phyloP scores from a whole-genome alignment of 2,888 invertebrate genomes.

The Beris chalybata region DNA sequence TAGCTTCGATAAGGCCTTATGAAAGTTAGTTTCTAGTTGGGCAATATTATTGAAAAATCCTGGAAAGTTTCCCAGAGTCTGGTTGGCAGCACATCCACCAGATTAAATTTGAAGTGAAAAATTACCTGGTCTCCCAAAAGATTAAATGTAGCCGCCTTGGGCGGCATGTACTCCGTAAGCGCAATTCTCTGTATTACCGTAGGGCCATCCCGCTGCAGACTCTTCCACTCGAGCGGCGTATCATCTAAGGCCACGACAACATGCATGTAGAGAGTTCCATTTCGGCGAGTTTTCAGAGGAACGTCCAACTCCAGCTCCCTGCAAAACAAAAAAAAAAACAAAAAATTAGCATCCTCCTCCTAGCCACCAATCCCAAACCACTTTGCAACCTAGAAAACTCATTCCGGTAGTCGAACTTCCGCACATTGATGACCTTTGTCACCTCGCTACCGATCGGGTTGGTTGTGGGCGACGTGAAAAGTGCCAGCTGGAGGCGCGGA shows the following conservation, averaged over 20 bases:
- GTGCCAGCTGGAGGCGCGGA: slow-evolving; percentile 69
- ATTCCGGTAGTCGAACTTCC: slow-evolving; percentile 68
- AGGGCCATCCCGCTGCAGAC: slow-evolving; percentile 63
- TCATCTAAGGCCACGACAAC: slow-evolving; percentile 67
- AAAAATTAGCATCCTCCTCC: too few species aligned
- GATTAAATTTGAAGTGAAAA: too few species aligned
- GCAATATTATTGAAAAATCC: background rate
- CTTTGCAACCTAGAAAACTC: slow-evolving; percentile 38
- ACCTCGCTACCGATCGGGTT: slow-evolving; percentile 63
- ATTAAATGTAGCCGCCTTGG: slow-evolving; percentile 74
- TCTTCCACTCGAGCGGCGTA: slow-evolving; percentile 61
- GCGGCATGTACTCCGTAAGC: slow-evolving; percentile 74
- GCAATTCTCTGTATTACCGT: slow-evolving; percentile 66
- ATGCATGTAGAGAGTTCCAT: slow-evolving; percentile 83
- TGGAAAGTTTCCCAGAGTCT: too few species aligned
- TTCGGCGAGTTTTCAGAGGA: slow-evolving; percentile 73
- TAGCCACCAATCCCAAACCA: background rate
- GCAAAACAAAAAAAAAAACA: slow-evolving; percentile 41
- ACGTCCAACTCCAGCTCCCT: slow-evolving; percentile 71
- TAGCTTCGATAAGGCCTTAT: too few species aligned
- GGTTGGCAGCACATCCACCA: too few species aligned
- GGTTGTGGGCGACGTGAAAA: slow-evolving; percentile 67
- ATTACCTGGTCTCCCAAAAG: slow-evolving; percentile 61
- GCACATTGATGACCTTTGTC: slow-evolving; percentile 62
- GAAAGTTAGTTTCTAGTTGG: too few species aligned